These are phyloP conservation scores for Oryzias dopingdopingensis DNA, from an alignment of 2,797 vertebrate species.

Conservation along the genomic window DNA sequence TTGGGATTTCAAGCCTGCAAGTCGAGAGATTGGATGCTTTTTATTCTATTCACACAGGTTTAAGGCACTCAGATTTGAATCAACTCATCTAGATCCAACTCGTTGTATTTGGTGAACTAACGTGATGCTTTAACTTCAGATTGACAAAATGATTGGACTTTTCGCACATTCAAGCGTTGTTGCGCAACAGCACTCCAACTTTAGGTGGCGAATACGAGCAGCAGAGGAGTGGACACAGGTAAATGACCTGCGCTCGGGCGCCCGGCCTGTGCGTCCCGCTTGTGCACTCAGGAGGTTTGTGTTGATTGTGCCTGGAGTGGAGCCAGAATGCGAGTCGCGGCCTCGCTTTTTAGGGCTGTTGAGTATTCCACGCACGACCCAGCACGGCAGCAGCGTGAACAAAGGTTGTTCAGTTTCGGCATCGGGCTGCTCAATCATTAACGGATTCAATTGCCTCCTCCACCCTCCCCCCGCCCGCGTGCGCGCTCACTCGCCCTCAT, in stretches of 20 bases:
- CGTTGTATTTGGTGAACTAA: no score
- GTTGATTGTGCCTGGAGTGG: conserved; percentile 54
- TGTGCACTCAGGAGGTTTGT: conserved; percentile 29
- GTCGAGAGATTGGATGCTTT: no score
- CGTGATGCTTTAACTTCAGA: no score
- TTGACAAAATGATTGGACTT: no score
- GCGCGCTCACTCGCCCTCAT: conserved; percentile 26
- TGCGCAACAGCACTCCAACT: no score
- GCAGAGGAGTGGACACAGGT: conserved; percentile 2
- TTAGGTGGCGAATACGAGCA: conserved; percentile 2
- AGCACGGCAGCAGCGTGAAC: conserved; percentile 74
- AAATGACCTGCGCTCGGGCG: conserved; percentile 14
- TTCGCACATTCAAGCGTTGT: no score
- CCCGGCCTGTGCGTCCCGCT: conserved; percentile 16
- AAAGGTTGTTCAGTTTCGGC: conserved; percentile 82
- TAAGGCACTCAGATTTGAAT: no score
- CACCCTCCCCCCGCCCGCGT: conserved; percentile 22
- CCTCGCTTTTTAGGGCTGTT: conserved; percentile 60
- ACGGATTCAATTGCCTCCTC: conserved; percentile 70
- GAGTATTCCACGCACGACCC: conserved; percentile 77
- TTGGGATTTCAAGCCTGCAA: no score
- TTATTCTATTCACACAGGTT: no score
- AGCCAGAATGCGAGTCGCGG: conserved; percentile 58
- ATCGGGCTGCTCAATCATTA: conserved; percentile 75
- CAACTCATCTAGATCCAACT: no score